Conservation (phyloP, 2,797 vertebrate genomes). For the Sebastes taczanowskii region DNA sequence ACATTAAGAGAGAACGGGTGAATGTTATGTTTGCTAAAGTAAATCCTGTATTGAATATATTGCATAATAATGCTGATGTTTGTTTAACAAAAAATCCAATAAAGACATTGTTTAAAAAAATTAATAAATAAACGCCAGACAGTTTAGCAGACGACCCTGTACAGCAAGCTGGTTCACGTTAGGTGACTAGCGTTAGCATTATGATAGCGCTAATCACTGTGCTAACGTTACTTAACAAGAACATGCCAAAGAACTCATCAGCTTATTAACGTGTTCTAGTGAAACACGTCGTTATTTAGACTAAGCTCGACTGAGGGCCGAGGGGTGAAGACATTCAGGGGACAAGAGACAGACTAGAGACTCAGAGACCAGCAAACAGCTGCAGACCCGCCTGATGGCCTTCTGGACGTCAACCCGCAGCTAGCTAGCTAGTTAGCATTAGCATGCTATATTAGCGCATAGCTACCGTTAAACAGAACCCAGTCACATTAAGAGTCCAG, state of each 20-base stretch:
- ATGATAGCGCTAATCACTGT: neutral
- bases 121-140: rapidly evolving
- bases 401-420: neutral
- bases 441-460: neutral
- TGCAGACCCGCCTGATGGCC: conserved; percentile 22
- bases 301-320: rapidly evolving
- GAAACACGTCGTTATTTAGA: rapidly evolving
- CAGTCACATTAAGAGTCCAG: rapidly evolving
- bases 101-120: neutral
- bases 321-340: rapidly evolving
- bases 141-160: neutral
- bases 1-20: too few species aligned
- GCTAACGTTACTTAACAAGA: too few species aligned
- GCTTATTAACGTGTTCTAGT: rapidly evolving
- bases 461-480: neutral
- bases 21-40: too few species aligned
- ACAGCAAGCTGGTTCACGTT: neutral
- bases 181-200: neutral
- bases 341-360: too few species aligned
- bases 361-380: neutral
- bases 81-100: too few species aligned
- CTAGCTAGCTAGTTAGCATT: neutral
- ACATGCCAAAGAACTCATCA: rapidly evolving
- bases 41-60: too few species aligned
- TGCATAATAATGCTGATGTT: too few species aligned